phyloP scores from a whole-genome alignment of 1,140 invertebrate genomes.

The Latrodectus geometricus region DNA sequence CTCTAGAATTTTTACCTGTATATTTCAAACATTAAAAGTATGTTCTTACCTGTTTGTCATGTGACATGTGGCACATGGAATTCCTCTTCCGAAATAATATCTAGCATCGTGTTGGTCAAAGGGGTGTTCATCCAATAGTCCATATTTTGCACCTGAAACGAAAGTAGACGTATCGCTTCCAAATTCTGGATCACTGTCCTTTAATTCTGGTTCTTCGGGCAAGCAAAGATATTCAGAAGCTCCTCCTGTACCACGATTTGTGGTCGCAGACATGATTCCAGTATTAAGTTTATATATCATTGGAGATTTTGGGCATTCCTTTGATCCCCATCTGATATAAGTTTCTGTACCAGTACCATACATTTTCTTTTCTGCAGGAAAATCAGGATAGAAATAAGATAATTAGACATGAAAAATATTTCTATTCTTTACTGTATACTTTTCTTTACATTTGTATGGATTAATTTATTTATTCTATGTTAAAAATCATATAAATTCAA shows the following conservation, averaged over 20 bases:
- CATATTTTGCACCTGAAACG: slow-evolving; percentile 26
- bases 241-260: slow-evolving; percentile 32
- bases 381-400: not conserved
- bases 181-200: not conserved
- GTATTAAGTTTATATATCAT: slow-evolving; percentile 37
- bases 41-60: slow-evolving; percentile 55
- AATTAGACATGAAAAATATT: not conserved
- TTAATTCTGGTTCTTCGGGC: slow-evolving; percentile 10
- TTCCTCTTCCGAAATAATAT: slow-evolving; percentile 18
- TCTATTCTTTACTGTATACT: too few species aligned
- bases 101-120: slow-evolving; percentile 20
- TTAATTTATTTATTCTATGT: too few species aligned
- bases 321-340: slow-evolving; percentile 30
- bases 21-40: too few species aligned
- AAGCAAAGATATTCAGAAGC: slow-evolving; percentile 40
- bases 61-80: slow-evolving; percentile 42
- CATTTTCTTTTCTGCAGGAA: slow-evolving; percentile 31
- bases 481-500: too few species aligned
- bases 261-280: slow-evolving; percentile 17
- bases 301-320: slow-evolving; percentile 40
- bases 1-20: not conserved
- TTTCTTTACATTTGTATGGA: too few species aligned
- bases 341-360: slow-evolving; percentile 39
- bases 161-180: slow-evolving; percentile 3
- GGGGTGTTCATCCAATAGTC: slow-evolving; percentile 39